Evolutionary conservation across 2,797 vertebrate genomes (phyloP).

Genomic region (Gymnopithys bicolor): DNA sequence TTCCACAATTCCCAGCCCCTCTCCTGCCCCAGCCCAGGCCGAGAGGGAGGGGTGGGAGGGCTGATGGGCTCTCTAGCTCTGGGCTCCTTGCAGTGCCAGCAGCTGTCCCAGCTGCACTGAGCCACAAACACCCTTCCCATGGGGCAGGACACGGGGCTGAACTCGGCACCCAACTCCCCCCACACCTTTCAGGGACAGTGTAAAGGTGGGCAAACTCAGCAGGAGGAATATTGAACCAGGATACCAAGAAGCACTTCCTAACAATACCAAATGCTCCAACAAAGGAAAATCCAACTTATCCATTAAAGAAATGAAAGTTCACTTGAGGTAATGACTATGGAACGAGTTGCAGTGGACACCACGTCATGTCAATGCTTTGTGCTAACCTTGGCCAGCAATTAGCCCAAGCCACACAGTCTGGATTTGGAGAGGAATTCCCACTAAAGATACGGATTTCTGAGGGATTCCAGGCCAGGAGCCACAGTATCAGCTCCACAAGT

Average conservation of each 20-base stretch:
- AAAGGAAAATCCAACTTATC: not conserved
- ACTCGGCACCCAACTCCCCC: not conserved
- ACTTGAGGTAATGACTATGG: not conserved
- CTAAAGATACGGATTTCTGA: not conserved
- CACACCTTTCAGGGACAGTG: not conserved
- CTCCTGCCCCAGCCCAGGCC: not conserved
- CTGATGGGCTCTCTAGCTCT: not conserved
- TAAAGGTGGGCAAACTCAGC: not conserved
- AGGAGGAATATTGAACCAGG: not conserved
- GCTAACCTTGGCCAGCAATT: not conserved
- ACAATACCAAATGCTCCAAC: not conserved
- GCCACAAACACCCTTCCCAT: not conserved
- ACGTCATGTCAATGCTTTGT: not conserved
- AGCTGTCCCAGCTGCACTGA: not conserved
- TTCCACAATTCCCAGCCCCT: not conserved
- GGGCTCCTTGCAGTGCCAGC: not conserved
- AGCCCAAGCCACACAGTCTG: not conserved
- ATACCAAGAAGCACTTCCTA: not conserved
- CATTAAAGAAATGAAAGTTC: not conserved
- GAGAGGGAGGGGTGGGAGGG: not conserved
- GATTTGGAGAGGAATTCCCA: not conserved
- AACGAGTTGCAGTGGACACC: not conserved
- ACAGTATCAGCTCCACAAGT: not conserved
- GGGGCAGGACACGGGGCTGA: not conserved
- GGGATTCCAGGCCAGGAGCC: not conserved